These are phyloP conservation scores for Scrobipalpa atriplicella DNA, from an alignment of 2,888 invertebrate species.

Conservation along the genomic window DNA sequence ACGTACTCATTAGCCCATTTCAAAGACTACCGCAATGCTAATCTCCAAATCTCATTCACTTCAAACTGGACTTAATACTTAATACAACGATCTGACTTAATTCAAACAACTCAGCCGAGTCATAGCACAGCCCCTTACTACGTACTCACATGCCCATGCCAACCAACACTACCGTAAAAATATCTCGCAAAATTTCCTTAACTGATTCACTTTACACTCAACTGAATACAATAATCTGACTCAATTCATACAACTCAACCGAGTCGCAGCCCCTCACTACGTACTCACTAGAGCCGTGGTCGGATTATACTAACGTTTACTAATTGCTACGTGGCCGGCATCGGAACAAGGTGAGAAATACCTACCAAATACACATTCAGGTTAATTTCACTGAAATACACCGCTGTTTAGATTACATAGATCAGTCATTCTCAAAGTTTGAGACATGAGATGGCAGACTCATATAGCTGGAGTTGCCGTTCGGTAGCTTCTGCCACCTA, in stretches of 20 bases:
- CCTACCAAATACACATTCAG: conserved; percentile 23
- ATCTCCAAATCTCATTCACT: no score
- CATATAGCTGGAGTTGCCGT: no score
- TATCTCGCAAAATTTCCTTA: no score
- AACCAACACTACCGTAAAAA: no score
- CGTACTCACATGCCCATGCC: no score
- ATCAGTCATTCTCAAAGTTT: neutral
- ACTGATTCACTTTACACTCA: neutral
- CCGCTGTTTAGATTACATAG: conserved; percentile 19
- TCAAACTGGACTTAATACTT: neutral
- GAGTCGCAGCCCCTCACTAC: neutral
- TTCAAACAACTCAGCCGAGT: neutral
- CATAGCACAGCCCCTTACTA: neutral
- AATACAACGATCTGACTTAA: neutral
- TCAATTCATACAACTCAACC: neutral
- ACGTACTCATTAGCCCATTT: no score
- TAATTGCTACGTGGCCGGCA: conserved; percentile 74
- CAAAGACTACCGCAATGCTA: no score
- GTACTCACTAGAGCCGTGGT: conserved; percentile 31
- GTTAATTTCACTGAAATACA: conserved; percentile 29
- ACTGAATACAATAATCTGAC: neutral
- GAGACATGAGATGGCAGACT: neutral
- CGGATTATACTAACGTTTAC: conserved; percentile 66
- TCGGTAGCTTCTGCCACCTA: no score
- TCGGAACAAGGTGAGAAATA: conserved; percentile 43